Conservation (phyloP, 2,888 invertebrate genomes). For the Fabriciana adippe region DNA sequence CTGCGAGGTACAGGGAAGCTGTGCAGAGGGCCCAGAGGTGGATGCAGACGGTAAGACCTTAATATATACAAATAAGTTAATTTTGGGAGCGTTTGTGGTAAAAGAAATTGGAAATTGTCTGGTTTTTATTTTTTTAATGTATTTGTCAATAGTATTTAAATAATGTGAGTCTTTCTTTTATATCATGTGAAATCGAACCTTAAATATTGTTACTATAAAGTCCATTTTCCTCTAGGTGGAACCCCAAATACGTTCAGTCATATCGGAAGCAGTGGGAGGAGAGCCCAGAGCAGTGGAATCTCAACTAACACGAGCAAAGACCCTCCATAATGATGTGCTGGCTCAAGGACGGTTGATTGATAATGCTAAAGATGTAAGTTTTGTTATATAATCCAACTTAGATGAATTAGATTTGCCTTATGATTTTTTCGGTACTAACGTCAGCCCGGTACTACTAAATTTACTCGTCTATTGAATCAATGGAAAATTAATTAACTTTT, state of each 20-base stretch:
- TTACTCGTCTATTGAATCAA: too few species aligned
- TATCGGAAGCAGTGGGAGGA: conserved; percentile 92
- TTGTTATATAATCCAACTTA: too few species aligned
- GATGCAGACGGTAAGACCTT: conserved; percentile 85
- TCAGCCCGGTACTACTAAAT: too few species aligned
- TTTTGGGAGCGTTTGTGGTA: too few species aligned
- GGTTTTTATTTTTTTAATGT: too few species aligned
- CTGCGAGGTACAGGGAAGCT: conserved; percentile 87
- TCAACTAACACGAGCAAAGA: conserved; percentile 91
- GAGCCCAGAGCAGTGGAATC: conserved; percentile 94
- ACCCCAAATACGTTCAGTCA: conserved; percentile 87
- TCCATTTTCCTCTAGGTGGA: conserved; percentile 70
- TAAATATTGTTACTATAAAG: neutral
- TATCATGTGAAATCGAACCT: neutral
- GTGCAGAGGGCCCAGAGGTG: conserved; percentile 90
- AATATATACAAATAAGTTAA: neutral
- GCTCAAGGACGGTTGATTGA: conserved; percentile 93
- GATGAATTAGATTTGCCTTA: too few species aligned
- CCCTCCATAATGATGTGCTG: conserved; percentile 92
- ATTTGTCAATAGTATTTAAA: too few species aligned
- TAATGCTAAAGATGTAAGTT: conserved; percentile 86
- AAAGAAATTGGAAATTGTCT: too few species aligned
- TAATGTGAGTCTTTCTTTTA: neutral
- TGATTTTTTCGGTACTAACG: too few species aligned
- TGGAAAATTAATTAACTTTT: too few species aligned